Base-by-base conservation (phyloP, 2,888 invertebrate genomes). In the Anthophora plumipes region DNA sequence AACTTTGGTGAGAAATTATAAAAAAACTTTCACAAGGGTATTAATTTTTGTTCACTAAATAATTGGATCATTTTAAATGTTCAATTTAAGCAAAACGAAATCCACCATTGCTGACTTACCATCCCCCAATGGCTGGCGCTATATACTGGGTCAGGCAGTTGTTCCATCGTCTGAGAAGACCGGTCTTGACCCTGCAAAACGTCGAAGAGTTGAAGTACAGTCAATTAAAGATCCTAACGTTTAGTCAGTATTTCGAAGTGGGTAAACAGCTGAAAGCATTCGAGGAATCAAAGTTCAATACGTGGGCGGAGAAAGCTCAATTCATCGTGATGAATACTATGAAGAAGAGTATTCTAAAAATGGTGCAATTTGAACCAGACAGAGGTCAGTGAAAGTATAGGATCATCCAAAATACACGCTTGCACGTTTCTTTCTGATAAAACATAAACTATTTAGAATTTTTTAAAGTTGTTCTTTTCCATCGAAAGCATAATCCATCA, bases 101-200 rank as follows among this genome's bases (percentile, higher is more conserved):
- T 82, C 97, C 97, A 0, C 96, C 97, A 0, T 92, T 97, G 46
- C 94, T 97, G 37, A 95, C 96, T 74, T 95, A 97, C 90, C 96
- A 97, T 87, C 97, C 98, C 0, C 96, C 97, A 0, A 95, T 96
- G n/a, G 96, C 97, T 6, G 98, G 98, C 11, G 95, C 97, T 22
- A 97, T 98, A 82, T 97, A 96, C 92, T 98, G 98, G 98, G 96
- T 96, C 17, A 95, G 97, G 59, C 95, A 97, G 70, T 94, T 98
- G 22, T 97, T 97, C 90, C 95, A 96, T 86, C 96, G 96, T 85
- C 95, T 98, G 88, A 98, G 97, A 92, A 95, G 95, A 83, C 96
- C 98, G 0, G 96, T 98, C 37, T 94, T 98, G 89, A 96, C 95
- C 74, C 98, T 98, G 89, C 96, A 97, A 92, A 95, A 96, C 89